A percentile compares a stretch with the other conserved stretches of the same genome.
These are phyloP conservation scores for Heliconius charithonia DNA, from an alignment of 2,888 invertebrate species.

Conservation along the genomic window DNA sequence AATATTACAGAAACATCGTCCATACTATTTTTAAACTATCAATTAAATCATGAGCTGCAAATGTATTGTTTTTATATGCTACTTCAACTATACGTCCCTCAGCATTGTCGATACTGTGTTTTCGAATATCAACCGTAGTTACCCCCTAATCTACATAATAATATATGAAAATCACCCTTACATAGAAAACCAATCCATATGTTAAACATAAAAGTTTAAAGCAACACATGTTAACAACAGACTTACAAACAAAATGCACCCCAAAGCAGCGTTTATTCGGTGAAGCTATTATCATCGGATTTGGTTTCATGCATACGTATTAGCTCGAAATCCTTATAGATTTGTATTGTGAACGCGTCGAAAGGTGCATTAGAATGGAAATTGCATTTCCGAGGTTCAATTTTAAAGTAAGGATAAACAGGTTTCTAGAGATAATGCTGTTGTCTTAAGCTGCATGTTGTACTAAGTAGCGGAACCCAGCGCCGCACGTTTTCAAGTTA, in stretches of 20 bases:
- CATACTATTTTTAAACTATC: too few species aligned
- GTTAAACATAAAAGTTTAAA: slow-evolving; percentile 37
- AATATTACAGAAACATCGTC: too few species aligned
- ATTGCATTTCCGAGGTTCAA: slow-evolving; percentile 22
- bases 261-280: slow-evolving; percentile 29
- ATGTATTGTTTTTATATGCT: too few species aligned
- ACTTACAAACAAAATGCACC: slow-evolving; percentile 34
- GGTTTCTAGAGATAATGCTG: neutral
- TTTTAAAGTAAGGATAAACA: neutral
- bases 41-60: too few species aligned
- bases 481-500: neutral
- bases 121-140: neutral
- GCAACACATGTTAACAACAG: slow-evolving; percentile 41
- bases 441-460: neutral
- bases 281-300: slow-evolving; percentile 46
- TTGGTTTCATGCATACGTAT: slow-evolving; percentile 49
- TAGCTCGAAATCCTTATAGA: slow-evolving; percentile 36
- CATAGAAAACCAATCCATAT: slow-evolving; percentile 17
- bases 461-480: neutral
- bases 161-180: neutral
- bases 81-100: too few species aligned
- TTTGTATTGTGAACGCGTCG: slow-evolving; percentile 20
- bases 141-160: neutral
- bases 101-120: too few species aligned
- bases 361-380: slow-evolving; percentile 31